Conservation (phyloP, 1,140 invertebrate genomes). For the Oreohelix idahoensis region DNA sequence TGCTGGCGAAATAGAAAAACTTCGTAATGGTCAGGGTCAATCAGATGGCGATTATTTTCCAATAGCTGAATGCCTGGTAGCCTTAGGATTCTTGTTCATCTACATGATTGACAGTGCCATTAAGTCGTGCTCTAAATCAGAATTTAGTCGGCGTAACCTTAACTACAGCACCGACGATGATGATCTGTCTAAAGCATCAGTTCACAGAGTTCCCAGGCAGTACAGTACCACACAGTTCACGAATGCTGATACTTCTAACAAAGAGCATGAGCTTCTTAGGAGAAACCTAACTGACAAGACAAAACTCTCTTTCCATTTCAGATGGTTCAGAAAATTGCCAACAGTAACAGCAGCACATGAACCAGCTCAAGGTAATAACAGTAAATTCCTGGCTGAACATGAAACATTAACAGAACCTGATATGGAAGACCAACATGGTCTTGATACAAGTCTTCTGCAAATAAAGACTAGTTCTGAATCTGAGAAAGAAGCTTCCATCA, state of each 20-base stretch:
- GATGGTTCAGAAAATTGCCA: neutral
- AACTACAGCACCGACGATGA: too few species aligned
- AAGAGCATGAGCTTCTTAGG: too few species aligned
- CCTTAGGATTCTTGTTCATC: conserved; percentile 21
- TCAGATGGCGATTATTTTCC: neutral
- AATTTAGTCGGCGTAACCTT: too few species aligned
- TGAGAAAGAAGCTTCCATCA: conserved; percentile 40
- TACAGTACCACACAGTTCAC: too few species aligned
- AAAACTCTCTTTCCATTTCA: neutral
- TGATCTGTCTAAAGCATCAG: too few species aligned
- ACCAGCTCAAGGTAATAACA: neutral
- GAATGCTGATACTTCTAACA: too few species aligned
- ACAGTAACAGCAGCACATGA: neutral
- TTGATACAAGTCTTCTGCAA: neutral
- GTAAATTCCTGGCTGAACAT: neutral
- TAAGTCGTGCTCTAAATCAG: neutral
- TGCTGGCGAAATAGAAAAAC: neutral
- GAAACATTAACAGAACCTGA: neutral
- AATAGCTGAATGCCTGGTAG: conserved; percentile 20
- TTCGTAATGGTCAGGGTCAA: too few species aligned
- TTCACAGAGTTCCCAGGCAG: too few species aligned
- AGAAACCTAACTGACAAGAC: too few species aligned
- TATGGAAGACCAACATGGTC: neutral
- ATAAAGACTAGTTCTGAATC: neutral
- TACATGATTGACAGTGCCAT: conserved; percentile 1